Evolutionary conservation across 2,888 invertebrate genomes (phyloP).

Genomic region (Scaptodrosophila latifasciaeformis): DNA sequence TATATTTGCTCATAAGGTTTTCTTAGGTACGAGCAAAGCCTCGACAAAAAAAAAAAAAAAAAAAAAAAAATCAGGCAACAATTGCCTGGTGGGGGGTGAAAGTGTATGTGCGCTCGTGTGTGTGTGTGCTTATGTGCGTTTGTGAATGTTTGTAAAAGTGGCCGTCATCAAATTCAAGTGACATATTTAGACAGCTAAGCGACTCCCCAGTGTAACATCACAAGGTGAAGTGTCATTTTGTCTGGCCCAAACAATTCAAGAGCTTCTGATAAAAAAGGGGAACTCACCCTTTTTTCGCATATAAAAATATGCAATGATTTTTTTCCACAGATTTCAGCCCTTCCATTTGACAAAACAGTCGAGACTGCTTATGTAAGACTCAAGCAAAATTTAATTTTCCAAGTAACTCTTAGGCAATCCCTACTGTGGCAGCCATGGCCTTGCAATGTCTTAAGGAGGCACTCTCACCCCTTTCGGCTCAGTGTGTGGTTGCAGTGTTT

Average conservation of each 20-base stretch:
- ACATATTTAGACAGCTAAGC: constrained; percentile 68
- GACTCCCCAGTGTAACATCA: constrained; percentile 52
- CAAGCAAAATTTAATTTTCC: too few relatives aligned
- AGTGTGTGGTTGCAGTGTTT: too few relatives aligned
- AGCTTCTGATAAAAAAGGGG: constrained; percentile 5
- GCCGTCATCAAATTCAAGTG: constrained; percentile 67
- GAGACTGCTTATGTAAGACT: too few relatives aligned
- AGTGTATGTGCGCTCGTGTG: not conserved
- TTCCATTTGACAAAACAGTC: not conserved
- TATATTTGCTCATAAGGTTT: not conserved
- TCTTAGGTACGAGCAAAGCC: not conserved
- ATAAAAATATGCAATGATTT: constrained; percentile 32
- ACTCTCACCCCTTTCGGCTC: too few relatives aligned
- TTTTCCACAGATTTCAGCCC: too few relatives aligned
- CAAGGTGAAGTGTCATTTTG: constrained; percentile 55
- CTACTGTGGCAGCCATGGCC: not conserved
- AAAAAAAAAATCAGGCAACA: constrained; percentile 45
- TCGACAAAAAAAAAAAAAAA: too few relatives aligned
- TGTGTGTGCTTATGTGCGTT: too few relatives aligned
- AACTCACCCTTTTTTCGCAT: too few relatives aligned
- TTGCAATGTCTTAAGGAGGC: too few relatives aligned
- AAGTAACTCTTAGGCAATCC: too few relatives aligned
- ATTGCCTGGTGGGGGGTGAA: constrained; percentile 20
- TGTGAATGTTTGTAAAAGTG: too few relatives aligned
- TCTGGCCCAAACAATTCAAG: constrained; percentile 48